These are phyloP conservation scores for Tetranychus piercei DNA, from an alignment of 2,888 invertebrate species.

Conservation along the genomic window DNA sequence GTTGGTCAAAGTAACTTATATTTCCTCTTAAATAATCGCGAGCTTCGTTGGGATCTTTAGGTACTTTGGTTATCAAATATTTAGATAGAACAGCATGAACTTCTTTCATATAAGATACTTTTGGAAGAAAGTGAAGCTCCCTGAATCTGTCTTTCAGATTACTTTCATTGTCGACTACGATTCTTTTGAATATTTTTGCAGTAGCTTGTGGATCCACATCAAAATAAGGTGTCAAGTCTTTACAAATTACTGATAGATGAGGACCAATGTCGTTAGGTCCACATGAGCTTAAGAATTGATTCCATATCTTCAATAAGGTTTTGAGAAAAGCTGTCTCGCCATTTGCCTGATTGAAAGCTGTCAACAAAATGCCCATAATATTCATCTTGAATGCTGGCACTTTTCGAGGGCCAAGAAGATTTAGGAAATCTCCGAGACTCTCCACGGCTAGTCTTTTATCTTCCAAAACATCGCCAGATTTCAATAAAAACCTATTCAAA, in stretches of 20 bases:
- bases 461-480: not conserved
- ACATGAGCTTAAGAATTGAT: not conserved
- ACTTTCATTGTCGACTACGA: not conserved
- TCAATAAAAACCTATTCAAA: not conserved
- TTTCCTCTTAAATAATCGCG: not conserved
- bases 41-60: not conserved
- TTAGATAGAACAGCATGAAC: slow-evolving; percentile 37
- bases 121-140: slow-evolving; percentile 62
- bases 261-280: not conserved
- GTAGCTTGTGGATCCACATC: not conserved
- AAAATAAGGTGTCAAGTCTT: slow-evolving; percentile 1
- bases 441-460: not conserved
- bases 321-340: not conserved
- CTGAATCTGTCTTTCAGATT: slow-evolving; percentile 38
- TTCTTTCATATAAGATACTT: slow-evolving; percentile 46
- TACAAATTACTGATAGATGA: slow-evolving; percentile 5
- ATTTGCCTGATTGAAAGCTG: not conserved
- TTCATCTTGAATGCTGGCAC: not conserved
- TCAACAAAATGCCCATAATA: not conserved
- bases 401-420: not conserved
- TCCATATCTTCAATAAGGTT: not conserved
- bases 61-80: not conserved
- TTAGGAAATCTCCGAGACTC: not conserved
- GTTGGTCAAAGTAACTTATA: not conserved
- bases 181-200: not conserved